Evolutionary conservation across 2,888 invertebrate species (phyloP), one percentile per base, ranked within the genome.

Genomic region (Cylindroiulus punctatus): DNA sequence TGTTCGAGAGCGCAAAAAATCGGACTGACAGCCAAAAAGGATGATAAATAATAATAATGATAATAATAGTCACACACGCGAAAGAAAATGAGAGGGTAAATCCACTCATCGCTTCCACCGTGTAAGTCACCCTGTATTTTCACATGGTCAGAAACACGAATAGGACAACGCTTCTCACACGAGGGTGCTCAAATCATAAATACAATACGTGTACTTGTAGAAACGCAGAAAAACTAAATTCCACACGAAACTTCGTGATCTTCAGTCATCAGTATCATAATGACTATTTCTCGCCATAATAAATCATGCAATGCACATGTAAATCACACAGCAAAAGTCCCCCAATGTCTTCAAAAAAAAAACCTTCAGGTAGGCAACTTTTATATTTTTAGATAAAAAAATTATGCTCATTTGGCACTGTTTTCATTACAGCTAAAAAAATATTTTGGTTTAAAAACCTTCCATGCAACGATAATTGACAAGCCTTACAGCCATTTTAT

Each of bases 31-130:
- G 65, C 65, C 10, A n/a, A 65, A 26, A 7, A 65, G 1, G 65
- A 65, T 65, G 65, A 65, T 65, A 65, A 65, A 65, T 65, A 65
- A 65, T 65, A 65, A 65, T 65, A 65, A 65, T 65, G 65, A 65
- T 65, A 65, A 65, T 65, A 65, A 65, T 65, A 26, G 65, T 65
- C 65, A 65, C 65, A 65, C 65, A 65, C 26, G 65, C 65, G 65
- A 65, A 26, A 65, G 65, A 26, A 65, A 65, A 65, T 65, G 26
- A 65, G 65, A 65, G 65, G 65, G 65, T 65, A 26, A 65, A 65
- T 26, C 65, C 65, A 65, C 26, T 65, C 26, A 8, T 26, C 1
- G 65, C 22, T 26, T 26, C 65, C n/a, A 44, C 65, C 65, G 10
- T 65, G 65, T n/a, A 65, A 65, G 65, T 26, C 65, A 65, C 26